Evolutionary conservation across 2,113 vertebrate genomes (phyloP).

Genomic region (Coturnix japonica): DNA sequence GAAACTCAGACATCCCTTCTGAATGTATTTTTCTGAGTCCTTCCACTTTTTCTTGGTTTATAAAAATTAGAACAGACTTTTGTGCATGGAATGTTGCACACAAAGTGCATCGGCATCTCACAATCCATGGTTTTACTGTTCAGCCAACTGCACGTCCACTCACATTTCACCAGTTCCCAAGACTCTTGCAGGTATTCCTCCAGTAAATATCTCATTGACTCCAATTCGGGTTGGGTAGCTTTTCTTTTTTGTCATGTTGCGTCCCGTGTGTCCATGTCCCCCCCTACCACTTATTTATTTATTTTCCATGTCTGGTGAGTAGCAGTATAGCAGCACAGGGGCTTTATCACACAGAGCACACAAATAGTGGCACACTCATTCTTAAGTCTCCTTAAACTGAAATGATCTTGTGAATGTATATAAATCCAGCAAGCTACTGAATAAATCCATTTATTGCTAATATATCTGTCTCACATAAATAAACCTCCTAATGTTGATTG

Average conservation of each 20-base stretch:
- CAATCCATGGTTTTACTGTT: neutral
- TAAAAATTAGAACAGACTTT: slow-evolving; percentile 4
- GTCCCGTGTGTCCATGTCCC: no score
- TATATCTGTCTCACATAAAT: slow-evolving; percentile 61
- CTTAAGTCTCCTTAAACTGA: slow-evolving; percentile 32
- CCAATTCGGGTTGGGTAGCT: neutral
- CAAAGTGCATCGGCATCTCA: neutral
- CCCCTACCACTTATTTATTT: neutral
- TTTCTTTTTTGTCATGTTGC: neutral
- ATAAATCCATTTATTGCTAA: slow-evolving; percentile 75
- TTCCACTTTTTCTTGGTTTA: slow-evolving; percentile 31
- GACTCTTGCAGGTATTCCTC: neutral
- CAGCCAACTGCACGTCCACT: neutral
- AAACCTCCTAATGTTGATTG: slow-evolving; percentile 75
- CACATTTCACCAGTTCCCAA: neutral
- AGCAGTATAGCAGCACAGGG: neutral
- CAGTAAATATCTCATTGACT: neutral
- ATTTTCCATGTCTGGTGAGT: neutral
- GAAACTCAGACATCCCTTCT: slow-evolving; percentile 54
- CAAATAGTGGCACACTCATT: slow-evolving; percentile 5
- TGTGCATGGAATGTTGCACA: neutral
- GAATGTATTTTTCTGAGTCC: slow-evolving; percentile 31
- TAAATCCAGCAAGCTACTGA: slow-evolving; percentile 67
- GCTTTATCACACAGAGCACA: neutral
- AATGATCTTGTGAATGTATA: neutral